These are phyloP conservation scores for Enteromius anoplus DNA, from an alignment of 2,797 vertebrate species.

Conservation along the genomic window DNA sequence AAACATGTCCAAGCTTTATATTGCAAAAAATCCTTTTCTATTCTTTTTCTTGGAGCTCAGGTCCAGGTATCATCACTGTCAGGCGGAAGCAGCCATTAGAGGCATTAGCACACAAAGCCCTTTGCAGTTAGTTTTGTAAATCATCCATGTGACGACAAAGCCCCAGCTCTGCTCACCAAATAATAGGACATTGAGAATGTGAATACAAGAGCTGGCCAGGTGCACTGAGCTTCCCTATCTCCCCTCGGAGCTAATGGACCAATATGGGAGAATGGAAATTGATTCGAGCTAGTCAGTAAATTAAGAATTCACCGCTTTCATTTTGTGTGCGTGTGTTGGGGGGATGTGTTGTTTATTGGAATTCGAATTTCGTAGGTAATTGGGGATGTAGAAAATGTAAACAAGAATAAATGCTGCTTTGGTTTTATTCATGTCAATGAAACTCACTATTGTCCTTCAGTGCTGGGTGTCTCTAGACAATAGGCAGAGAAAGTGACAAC, in stretches of 20 bases:
- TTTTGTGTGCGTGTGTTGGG: slow-evolving; percentile 38
- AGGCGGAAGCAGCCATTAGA: slow-evolving; percentile 28
- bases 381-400: slow-evolving; percentile 59
- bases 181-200: slow-evolving; percentile 42
- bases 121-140: slow-evolving; percentile 41
- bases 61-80: slow-evolving; percentile 21
- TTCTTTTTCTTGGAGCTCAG: not conserved
- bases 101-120: slow-evolving; percentile 25
- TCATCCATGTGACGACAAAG: slow-evolving; percentile 39
- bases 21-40: not conserved
- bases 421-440: slow-evolving; percentile 43
- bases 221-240: slow-evolving; percentile 46
- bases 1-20: slow-evolving; percentile 4
- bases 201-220: slow-evolving; percentile 55
- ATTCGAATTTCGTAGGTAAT: slow-evolving; percentile 59
- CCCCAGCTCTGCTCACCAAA: slow-evolving; percentile 20
- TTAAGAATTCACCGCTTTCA: slow-evolving; percentile 58
- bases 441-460: not conserved
- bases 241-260: slow-evolving; percentile 57
- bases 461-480: not conserved
- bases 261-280: slow-evolving; percentile 50
- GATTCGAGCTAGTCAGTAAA: slow-evolving; percentile 58
- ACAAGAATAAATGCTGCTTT: slow-evolving; percentile 55
- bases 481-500: not conserved
- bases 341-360: slow-evolving; percentile 54